Percentiles rank a stretch among this genome's conserved stretches.
These are phyloP conservation scores for Apocrypta bakeri DNA, from an alignment of 1,140 invertebrate genomes.

Conservation along the genomic window DNA sequence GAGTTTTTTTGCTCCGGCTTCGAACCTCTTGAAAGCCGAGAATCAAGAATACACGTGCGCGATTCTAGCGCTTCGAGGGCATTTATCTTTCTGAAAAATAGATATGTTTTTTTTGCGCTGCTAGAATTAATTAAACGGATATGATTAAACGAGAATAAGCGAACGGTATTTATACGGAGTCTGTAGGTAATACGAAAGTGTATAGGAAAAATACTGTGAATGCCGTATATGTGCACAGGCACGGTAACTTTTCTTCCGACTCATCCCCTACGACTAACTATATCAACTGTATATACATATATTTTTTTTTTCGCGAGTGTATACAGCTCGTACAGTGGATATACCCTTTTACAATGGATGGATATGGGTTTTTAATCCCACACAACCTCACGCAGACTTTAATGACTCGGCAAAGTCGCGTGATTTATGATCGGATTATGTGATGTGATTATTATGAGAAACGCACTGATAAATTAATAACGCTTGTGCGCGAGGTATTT, in stretches of 20 bases:
- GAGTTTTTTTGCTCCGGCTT: too few relatives aligned
- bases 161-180: too few relatives aligned
- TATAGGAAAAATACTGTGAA: too few relatives aligned
- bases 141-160: too few relatives aligned
- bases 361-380: background rate
- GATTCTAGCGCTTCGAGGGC: too few relatives aligned
- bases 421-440: slow-evolving; percentile 68
- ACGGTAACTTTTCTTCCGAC: background rate
- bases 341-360: too few relatives aligned
- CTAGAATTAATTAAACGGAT: too few relatives aligned
- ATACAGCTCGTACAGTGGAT: background rate
- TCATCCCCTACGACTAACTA: background rate
- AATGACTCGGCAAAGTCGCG: slow-evolving; percentile 61
- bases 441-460: slow-evolving; percentile 67
- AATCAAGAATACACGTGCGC: background rate
- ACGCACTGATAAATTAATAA: slow-evolving; percentile 67
- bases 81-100: too few relatives aligned
- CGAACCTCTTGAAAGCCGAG: too few relatives aligned
- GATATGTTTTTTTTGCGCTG: too few relatives aligned
- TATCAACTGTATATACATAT: too few relatives aligned
- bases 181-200: too few relatives aligned
- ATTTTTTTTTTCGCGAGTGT: background rate
- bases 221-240: background rate
- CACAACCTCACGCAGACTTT: slow-evolving; percentile 56
- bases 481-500: slow-evolving; percentile 54